A percentile compares a stretch with the other conserved stretches of the same genome.
Conservation (phyloP, 2,888 invertebrate genomes). For the Protonemura montana region DNA sequence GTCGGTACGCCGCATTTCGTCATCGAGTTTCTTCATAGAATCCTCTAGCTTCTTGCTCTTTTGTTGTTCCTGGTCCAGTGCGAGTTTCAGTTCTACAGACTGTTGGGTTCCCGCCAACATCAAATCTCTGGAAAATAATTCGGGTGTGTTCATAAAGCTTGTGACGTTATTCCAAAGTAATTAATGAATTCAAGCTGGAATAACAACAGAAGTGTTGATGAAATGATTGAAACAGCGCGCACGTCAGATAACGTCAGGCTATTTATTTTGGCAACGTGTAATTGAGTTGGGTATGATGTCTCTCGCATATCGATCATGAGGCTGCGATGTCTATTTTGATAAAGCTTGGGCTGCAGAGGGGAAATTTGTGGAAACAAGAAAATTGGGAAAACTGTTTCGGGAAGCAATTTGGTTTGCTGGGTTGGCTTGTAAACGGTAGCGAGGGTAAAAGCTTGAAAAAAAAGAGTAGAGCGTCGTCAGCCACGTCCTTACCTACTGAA, state of each 20-base stretch:
- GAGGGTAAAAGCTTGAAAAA: background rate
- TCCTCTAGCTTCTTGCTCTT: constrained; percentile 96
- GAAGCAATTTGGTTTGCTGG: background rate
- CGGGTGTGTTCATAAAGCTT: background rate
- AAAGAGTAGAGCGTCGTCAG: background rate
- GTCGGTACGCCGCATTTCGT: constrained; percentile 95
- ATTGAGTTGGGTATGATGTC: constrained; percentile 1
- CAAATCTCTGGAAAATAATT: constrained; percentile 74
- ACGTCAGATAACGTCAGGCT: background rate
- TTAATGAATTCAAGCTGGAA: background rate
- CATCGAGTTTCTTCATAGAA: constrained; percentile 93
- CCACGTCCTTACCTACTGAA: constrained; percentile 86
- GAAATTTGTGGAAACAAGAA: background rate
- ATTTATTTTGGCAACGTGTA: background rate
- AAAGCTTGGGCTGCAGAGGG: background rate
- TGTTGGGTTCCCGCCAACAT: constrained; percentile 97
- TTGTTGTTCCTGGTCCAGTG: constrained; percentile 94
- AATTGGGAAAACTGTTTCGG: background rate
- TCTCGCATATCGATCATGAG: background rate
- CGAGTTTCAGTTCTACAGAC: constrained; percentile 93
- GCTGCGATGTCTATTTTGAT: background rate
- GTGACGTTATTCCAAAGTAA: background rate
- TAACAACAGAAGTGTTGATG: background rate
- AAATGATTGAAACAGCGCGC: background rate
- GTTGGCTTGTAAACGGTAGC: background rate